These are phyloP conservation scores for Aleiodes sp. DNA, from an alignment of 1,140 invertebrate species.

Conservation along the genomic window DNA sequence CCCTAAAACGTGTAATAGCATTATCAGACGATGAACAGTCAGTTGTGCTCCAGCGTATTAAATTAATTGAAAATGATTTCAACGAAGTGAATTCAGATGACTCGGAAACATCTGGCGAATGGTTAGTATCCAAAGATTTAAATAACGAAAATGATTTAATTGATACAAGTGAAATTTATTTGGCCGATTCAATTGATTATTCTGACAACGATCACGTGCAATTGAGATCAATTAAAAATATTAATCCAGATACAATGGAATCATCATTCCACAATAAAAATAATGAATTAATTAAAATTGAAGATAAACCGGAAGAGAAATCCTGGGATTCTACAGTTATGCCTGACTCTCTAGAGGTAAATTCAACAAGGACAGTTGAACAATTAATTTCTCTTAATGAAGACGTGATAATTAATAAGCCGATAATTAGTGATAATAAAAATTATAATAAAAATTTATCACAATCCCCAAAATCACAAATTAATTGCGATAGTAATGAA, in stretches of 20 bases:
- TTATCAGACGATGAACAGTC: slow-evolving; percentile 49
- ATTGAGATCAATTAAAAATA: slow-evolving; percentile 55
- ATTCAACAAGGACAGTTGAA: background rate
- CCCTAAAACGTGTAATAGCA: slow-evolving; percentile 39
- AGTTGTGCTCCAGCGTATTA: slow-evolving; percentile 52
- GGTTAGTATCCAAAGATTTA: slow-evolving; percentile 2
- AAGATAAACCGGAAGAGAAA: background rate
- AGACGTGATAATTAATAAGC: background rate
- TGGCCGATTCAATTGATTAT: slow-evolving; percentile 53
- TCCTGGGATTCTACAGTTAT: slow-evolving; percentile 46
- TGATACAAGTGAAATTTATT: slow-evolving; percentile 52
- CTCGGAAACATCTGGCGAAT: slow-evolving; percentile 4
- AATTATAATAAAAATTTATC: background rate
- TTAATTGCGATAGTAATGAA: slow-evolving; percentile 16
- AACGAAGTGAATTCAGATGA: slow-evolving; percentile 9
- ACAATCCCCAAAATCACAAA: background rate
- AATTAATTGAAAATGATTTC: slow-evolving; percentile 51
- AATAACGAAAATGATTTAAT: slow-evolving; percentile 26
- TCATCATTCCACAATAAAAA: background rate
- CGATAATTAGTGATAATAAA: background rate
- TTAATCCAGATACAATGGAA: slow-evolving; percentile 56
- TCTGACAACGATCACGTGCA: slow-evolving; percentile 50
- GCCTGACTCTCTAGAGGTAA: slow-evolving; percentile 58
- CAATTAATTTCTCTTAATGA: background rate
- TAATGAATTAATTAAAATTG: background rate